Conservation (phyloP, 2,888 invertebrate genomes). For the Xestobium rufovillosum region DNA sequence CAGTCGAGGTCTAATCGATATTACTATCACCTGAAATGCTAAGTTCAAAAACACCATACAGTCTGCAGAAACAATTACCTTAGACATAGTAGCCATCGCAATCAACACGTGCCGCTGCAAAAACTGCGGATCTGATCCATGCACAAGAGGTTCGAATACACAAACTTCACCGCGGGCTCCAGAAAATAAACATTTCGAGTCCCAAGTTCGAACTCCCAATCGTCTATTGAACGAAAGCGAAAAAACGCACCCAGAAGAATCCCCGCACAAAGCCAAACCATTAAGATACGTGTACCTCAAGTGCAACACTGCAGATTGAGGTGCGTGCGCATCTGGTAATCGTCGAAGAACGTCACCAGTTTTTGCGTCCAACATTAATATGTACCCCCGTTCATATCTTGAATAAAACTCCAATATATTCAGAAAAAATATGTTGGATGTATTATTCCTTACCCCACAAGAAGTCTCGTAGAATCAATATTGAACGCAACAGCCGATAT, state of each 20-base stretch:
- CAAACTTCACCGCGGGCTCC: constrained; percentile 94
- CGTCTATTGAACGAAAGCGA: constrained; percentile 82
- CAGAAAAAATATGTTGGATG: background rate
- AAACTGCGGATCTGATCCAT: constrained; percentile 51
- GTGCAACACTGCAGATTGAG: constrained; percentile 75
- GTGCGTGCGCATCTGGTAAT: constrained; percentile 73
- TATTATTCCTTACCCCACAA: constrained; percentile 54
- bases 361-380: constrained; percentile 83
- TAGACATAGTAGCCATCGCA: constrained; percentile 90
- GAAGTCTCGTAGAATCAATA: constrained; percentile 73
- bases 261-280: constrained; percentile 70
- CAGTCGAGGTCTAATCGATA: constrained; percentile 68
- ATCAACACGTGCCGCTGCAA: constrained; percentile 70
- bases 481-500: constrained; percentile 82
- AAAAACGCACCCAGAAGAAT: constrained; percentile 88
- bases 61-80: constrained; percentile 47
- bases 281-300: constrained; percentile 44
- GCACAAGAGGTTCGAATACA: constrained; percentile 58
- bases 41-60: constrained; percentile 2
- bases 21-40: constrained; percentile 58
- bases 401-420: constrained; percentile 26
- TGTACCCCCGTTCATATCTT: constrained; percentile 67
- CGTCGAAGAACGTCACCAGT: constrained; percentile 70
- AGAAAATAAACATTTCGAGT: constrained; percentile 90
- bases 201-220: constrained; percentile 80